Evolutionary conservation across 1,140 invertebrate genomes (phyloP).

Genomic region (Vollenhovia emeryi): DNA sequence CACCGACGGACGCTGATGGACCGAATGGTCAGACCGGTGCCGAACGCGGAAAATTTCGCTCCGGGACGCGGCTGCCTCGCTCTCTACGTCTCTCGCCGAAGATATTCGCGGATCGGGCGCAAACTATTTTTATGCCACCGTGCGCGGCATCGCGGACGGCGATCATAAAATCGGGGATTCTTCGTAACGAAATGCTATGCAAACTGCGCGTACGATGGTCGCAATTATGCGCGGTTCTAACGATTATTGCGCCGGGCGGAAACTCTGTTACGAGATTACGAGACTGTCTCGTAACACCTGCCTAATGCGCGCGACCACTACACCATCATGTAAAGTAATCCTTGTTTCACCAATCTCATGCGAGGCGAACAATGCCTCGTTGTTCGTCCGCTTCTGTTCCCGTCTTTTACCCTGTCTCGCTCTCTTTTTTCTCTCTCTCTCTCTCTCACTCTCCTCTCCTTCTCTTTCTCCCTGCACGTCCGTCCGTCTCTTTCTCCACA

Average conservation of each 20-base stretch:
- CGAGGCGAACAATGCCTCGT: conserved; percentile 46
- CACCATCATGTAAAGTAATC: conserved; percentile 43
- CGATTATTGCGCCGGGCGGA: conserved; percentile 43
- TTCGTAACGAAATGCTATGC: conserved; percentile 45
- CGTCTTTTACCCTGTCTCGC: neutral
- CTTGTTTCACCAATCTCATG: conserved; percentile 43
- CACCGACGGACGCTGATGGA: neutral
- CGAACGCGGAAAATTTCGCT: neutral
- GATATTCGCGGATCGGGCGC: neutral
- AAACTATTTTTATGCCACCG: conserved; percentile 18
- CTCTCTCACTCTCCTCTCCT: neutral
- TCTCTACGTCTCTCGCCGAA: neutral
- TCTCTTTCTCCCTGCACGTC: neutral
- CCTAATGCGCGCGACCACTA: conserved; percentile 48
- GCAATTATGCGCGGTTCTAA: conserved; percentile 55
- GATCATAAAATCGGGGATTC: conserved; percentile 46
- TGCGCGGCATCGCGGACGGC: neutral
- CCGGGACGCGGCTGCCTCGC: neutral
- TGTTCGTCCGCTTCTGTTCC: conserved; percentile 5
- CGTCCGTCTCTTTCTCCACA: neutral
- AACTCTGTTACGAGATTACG: conserved; percentile 51
- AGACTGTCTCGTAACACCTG: conserved; percentile 48
- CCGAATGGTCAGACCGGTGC: neutral
- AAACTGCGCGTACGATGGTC: conserved; percentile 43
- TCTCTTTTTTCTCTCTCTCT: neutral